Conservation (phyloP, 2,113 vertebrate genomes). For the Hippocampus abdominalis region DNA sequence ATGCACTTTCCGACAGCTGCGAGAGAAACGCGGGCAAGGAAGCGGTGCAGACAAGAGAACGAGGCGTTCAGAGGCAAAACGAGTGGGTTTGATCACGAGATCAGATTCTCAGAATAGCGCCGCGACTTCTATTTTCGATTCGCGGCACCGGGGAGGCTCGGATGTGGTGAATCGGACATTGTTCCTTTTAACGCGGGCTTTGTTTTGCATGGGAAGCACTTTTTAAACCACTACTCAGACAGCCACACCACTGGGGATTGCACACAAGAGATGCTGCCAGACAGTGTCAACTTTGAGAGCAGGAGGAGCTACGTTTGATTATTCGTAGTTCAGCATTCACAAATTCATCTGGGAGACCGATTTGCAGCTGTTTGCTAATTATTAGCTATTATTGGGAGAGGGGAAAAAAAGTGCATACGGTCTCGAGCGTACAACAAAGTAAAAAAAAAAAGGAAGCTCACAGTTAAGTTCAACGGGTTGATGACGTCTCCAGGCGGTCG, state of each 20-base stretch:
- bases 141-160: constrained; percentile 38
- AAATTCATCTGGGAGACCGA: too few species aligned
- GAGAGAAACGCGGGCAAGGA: constrained; percentile 18
- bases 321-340: too few species aligned
- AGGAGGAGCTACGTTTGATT: too few species aligned
- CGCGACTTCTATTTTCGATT: constrained; percentile 53
- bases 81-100: constrained; percentile 58
- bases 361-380: too few species aligned
- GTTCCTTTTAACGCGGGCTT: constrained; percentile 38
- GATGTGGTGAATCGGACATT: constrained; percentile 23
- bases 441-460: constrained; percentile 66
- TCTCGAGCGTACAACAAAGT: too few species aligned
- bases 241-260: background rate
- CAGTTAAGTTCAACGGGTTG: constrained; percentile 83
- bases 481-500: constrained; percentile 75
- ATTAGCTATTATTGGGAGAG: background rate
- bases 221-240: constrained; percentile 34
- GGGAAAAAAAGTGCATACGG: background rate
- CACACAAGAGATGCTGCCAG: background rate
- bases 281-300: too few species aligned
- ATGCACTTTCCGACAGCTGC: constrained; percentile 64
- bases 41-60: constrained; percentile 48
- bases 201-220: constrained; percentile 44
- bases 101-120: constrained; percentile 48
- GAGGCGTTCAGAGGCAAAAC: constrained; percentile 60